Evolutionary conservation across 2,113 vertebrate species (phyloP).

Genomic region (Trichechus manatus): DNA sequence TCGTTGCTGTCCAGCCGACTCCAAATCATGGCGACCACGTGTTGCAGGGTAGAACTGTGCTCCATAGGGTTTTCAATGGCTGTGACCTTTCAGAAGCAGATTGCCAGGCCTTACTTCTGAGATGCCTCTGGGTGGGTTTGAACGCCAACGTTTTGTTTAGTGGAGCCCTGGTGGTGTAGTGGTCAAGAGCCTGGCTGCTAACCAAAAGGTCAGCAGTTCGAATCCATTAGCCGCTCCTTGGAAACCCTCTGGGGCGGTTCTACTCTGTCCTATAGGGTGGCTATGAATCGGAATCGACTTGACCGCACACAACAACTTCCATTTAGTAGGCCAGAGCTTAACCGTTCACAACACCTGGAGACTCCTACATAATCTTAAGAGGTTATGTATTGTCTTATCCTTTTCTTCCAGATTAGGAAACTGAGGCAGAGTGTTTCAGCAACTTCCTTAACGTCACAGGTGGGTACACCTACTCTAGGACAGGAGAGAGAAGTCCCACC

Average conservation of each 20-base stretch:
- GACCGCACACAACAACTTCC: too few relatives aligned
- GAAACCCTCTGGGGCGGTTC: too few relatives aligned
- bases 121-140: neutral
- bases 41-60: neutral
- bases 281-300: too few relatives aligned
- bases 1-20: neutral
- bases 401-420: conserved; percentile 35
- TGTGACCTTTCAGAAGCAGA: neutral
- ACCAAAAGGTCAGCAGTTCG: too few relatives aligned
- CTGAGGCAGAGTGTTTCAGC: neutral
- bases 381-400: neutral
- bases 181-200: too few relatives aligned
- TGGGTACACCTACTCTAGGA: neutral
- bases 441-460: conserved; percentile 7
- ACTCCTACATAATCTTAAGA: neutral
- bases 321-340: neutral
- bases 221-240: too few relatives aligned
- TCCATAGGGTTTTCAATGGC: neutral
- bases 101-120: neutral
- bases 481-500: neutral
- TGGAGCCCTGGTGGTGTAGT: neutral
- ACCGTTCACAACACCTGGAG: neutral
- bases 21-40: neutral
- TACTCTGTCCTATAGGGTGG: too few relatives aligned
- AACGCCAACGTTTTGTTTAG: neutral